Evolutionary conservation across 1,140 invertebrate species (phyloP).

Genomic region (Parasteatoda tepidariorum): DNA sequence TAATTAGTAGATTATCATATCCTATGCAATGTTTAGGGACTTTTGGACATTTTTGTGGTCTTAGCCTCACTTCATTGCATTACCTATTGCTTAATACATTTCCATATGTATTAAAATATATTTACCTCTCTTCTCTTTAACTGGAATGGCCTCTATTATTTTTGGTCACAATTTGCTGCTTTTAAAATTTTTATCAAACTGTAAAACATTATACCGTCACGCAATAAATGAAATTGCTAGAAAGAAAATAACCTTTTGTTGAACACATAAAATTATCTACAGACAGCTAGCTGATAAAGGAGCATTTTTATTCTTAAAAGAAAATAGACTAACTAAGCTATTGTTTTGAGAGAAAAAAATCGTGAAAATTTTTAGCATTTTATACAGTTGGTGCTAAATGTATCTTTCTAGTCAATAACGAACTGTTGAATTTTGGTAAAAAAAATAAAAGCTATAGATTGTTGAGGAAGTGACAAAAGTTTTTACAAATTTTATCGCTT

Average conservation of each 20-base stretch:
- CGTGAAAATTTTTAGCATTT: no score
- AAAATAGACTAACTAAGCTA: not conserved
- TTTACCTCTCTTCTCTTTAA: slow-evolving; percentile 47
- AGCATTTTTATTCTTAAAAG: not conserved
- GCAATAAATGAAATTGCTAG: not conserved
- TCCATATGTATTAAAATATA: slow-evolving; percentile 51
- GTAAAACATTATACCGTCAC: slow-evolving; percentile 28
- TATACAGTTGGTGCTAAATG: no score
- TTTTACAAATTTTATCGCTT: no score
- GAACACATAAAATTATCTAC: no score
- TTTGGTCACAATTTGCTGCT: slow-evolving; percentile 61
- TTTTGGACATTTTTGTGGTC: slow-evolving; percentile 50
- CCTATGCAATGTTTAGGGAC: slow-evolving; percentile 1
- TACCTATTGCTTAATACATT: slow-evolving; percentile 35
- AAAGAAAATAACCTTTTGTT: no score
- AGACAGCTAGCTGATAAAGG: no score
- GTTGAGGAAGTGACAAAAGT: no score
- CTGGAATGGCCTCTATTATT: slow-evolving; percentile 61
- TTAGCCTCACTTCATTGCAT: slow-evolving; percentile 49
- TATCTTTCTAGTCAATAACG: no score
- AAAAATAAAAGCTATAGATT: no score
- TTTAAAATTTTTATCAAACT: slow-evolving; percentile 32
- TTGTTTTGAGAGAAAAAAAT: no score
- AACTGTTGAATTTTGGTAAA: no score
- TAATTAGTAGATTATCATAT: no score